A percentile compares a stretch with the other conserved stretches of the same genome.
Conservation (phyloP, 2,888 invertebrate species). For the Tiphia femorata region DNA sequence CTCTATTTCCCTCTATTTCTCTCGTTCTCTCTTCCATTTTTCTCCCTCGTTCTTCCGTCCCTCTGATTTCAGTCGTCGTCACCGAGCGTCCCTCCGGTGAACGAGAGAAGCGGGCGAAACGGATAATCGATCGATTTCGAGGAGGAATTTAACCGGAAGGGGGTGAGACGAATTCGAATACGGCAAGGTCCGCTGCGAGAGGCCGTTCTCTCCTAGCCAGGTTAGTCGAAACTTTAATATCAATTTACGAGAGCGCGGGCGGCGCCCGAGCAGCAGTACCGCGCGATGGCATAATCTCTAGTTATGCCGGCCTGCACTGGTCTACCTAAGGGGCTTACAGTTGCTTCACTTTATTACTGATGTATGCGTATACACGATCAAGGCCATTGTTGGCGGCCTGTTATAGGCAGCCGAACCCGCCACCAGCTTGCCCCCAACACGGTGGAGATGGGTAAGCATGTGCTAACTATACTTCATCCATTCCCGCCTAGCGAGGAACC, state of each 20-base stretch:
- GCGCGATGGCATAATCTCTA: constrained; percentile 41
- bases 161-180: too few species aligned
- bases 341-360: constrained; percentile 49
- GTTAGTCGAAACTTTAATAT: constrained; percentile 42
- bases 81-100: too few species aligned
- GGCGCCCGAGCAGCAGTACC: too few species aligned
- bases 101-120: too few species aligned
- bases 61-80: too few species aligned
- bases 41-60: too few species aligned
- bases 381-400: constrained; percentile 33
- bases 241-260: constrained; percentile 34
- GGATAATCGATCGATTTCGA: too few species aligned
- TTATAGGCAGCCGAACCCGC: constrained; percentile 37
- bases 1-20: neutral
- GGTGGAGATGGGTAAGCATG: constrained; percentile 34
- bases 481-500: constrained; percentile 24
- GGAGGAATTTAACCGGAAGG: too few species aligned
- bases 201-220: too few species aligned
- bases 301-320: constrained; percentile 33
- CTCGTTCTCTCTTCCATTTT: neutral
- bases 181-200: constrained; percentile 23
- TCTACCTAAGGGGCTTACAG: constrained; percentile 46
- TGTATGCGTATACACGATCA: constrained; percentile 56
- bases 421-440: too few species aligned
- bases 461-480: constrained; percentile 45